Evolutionary conservation across 2,113 vertebrate species (phyloP).

Genomic region (Corythornis madagascariensis): DNA sequence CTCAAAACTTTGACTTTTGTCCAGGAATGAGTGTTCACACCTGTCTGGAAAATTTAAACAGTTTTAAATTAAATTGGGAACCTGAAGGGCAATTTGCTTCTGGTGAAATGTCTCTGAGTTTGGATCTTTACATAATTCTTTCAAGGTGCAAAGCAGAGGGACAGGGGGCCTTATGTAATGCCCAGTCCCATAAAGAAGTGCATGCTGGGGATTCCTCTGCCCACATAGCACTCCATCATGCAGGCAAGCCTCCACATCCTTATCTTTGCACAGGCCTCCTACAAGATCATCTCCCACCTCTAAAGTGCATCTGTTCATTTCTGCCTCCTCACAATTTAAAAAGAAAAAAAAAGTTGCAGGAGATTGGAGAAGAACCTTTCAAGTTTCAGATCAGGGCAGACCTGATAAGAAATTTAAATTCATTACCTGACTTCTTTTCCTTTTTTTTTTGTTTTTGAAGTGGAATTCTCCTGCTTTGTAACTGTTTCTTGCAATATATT

Average conservation of each 20-base stretch:
- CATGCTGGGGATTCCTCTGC: not conserved
- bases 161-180: conserved; percentile 4
- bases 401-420: not conserved
- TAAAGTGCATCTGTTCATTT: conserved; percentile 46
- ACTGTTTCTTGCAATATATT: not conserved
- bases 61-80: not conserved
- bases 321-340: conserved; percentile 8
- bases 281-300: conserved; percentile 51
- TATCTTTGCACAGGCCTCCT: conserved; percentile 32
- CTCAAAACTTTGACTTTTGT: not conserved
- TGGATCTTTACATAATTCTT: not conserved
- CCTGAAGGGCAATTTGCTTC: not conserved
- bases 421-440: not conserved
- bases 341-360: not conserved
- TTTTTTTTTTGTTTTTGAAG: not conserved
- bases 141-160: not conserved
- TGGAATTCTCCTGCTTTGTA: not conserved
- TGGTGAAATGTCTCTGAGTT: not conserved
- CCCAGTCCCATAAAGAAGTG: not conserved
- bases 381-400: not conserved
- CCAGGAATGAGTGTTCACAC: not conserved
- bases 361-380: not conserved
- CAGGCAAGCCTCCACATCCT: not conserved
- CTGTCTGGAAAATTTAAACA: no score
- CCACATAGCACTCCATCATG: not conserved